A percentile compares a stretch with the other conserved stretches of the same genome.
Conservation (phyloP, 2,888 invertebrate genomes). For the Folsomia manolachei region DNA sequence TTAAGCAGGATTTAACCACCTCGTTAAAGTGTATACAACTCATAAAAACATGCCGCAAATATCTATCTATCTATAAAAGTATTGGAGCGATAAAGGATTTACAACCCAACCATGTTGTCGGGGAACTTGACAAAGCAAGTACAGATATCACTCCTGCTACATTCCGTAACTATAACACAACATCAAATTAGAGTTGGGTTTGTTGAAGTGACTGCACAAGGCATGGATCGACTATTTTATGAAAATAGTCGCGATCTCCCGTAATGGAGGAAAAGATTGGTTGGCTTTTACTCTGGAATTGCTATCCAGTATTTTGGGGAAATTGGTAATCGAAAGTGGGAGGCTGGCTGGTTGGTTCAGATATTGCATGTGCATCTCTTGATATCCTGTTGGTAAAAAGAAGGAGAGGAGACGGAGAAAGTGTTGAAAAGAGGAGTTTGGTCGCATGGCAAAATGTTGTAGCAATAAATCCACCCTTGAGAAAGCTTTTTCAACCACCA, state of each 20-base stretch:
- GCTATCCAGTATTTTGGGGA: background rate
- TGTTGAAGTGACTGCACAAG: background rate
- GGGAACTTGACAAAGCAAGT: too few relatives aligned
- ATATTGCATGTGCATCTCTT: too few relatives aligned
- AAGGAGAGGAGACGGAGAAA: background rate
- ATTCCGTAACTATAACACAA: background rate
- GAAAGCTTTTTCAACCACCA: slow-evolving; percentile 35
- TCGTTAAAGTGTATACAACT: too few relatives aligned
- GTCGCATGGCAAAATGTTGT: slow-evolving; percentile 44
- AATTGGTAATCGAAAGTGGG: background rate
- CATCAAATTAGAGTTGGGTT: background rate
- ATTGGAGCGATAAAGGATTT: too few relatives aligned
- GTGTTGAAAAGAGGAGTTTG: slow-evolving; percentile 13
- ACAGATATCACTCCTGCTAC: background rate
- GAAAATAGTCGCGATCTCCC: background rate
- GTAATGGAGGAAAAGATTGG: background rate
- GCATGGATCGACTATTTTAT: background rate
- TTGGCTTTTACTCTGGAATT: background rate
- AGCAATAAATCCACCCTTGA: slow-evolving; percentile 42
- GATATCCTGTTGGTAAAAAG: too few relatives aligned
- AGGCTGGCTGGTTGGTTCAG: background rate
- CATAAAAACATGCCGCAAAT: too few relatives aligned
- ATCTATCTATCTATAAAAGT: too few relatives aligned
- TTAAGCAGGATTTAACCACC: too few relatives aligned
- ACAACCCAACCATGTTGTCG: too few relatives aligned